Base-by-base conservation (phyloP, 1,140 invertebrate genomes). In the Oedothorax gibbosus region DNA sequence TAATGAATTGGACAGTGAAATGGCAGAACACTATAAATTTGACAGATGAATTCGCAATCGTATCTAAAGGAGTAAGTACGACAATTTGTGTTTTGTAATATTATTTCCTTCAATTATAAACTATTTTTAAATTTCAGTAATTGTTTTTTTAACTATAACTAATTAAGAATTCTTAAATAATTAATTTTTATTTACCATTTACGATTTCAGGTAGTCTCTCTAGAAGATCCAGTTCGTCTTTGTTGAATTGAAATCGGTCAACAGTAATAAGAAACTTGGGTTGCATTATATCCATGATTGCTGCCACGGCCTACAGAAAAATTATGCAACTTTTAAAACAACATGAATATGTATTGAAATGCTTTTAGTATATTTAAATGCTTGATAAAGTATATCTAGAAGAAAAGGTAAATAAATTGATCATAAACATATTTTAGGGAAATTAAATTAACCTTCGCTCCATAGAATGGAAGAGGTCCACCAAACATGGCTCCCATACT, bases 381-480 rank as follows among this genome's bases (percentile, higher is more conserved):
- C 2, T 62, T 62, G 18, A 15, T 15, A 6, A 15, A 62, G 57
- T 6, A 62, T 15, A 62, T 62, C 18, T 15, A 62, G 12, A 62
- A 6, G 6, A 15, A 62, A 15, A 12, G 18, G 18, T 62, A 15
- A 62, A 62, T 15, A 15, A 62, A 12, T 60, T 60, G 56, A 10
- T 10, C 5, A 35, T 35, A 35, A 35, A 35, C 5, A 35, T 5
- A 35, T 35, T 35, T 35, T 1, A 35, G 5, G 35, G 1, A 1
- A 35, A 35, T 5, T 71, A n/a, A 2, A 20, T n/a, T 77, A 77
- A 85, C 83, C 56, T 85, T 77, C n/a, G 83, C 73, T 2, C 83
- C 83, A 50, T 85, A 85, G 35, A 85, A 85, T 57, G 83, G 83
- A n/a, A 85, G 21, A 62, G 83, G 83, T 53, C 83, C 83, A 11